Evolutionary conservation across 1,140 invertebrate genomes (phyloP).

Genomic region (Drosophila mayri): DNA sequence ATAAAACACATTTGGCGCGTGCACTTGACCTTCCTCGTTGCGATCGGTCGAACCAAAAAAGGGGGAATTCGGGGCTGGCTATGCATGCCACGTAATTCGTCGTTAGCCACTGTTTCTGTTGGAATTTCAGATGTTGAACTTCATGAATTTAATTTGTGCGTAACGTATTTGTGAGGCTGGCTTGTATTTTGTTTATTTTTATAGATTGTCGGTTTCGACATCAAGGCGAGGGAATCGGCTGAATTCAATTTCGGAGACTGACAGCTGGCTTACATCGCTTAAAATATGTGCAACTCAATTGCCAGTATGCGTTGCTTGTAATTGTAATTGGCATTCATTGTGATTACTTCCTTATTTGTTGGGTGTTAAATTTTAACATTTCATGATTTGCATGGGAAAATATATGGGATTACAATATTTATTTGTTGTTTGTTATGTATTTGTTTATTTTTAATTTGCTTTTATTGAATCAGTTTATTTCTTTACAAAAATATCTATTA

Average conservation of each 20-base stretch:
- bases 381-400: slow-evolving; percentile 10
- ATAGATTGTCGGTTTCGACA: slow-evolving; percentile 42
- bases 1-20: slow-evolving; percentile 56
- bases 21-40: slow-evolving; percentile 49
- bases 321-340: slow-evolving; percentile 43
- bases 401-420: too few relatives aligned
- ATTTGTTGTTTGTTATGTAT: too few relatives aligned
- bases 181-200: slow-evolving; percentile 9
- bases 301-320: slow-evolving; percentile 30
- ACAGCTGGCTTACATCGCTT: slow-evolving; percentile 36
- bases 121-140: slow-evolving; percentile 50
- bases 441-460: too few relatives aligned
- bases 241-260: slow-evolving; percentile 44
- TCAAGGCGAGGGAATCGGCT: slow-evolving; percentile 48
- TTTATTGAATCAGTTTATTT: neutral
- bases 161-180: slow-evolving; percentile 36
- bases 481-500: neutral
- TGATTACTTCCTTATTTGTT: slow-evolving; percentile 53
- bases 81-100: slow-evolving; percentile 47
- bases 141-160: slow-evolving; percentile 52
- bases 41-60: slow-evolving; percentile 15
- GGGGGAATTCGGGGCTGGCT: slow-evolving; percentile 16
- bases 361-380: slow-evolving; percentile 17
- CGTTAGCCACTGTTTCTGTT: slow-evolving; percentile 34
- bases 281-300: slow-evolving; percentile 44